A percentile compares a stretch with the other conserved stretches of the same genome.
These are phyloP conservation scores for Papilio protenor DNA, from an alignment of 2,888 invertebrate species.

Conservation along the genomic window DNA sequence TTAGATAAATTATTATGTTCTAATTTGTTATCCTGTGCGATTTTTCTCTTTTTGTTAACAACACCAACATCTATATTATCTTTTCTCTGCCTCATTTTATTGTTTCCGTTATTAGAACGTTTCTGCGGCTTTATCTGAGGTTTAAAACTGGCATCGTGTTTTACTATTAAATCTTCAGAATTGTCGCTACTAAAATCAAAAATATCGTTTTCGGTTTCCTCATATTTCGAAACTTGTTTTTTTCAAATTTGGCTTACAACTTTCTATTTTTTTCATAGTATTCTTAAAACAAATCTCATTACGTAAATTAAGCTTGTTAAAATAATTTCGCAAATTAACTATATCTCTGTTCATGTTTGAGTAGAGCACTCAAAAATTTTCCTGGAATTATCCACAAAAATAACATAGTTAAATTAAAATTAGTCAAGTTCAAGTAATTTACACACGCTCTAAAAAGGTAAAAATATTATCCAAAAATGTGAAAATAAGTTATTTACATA, in stretches of 20 bases:
- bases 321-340: slow-evolving; percentile 64
- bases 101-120: neutral
- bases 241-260: slow-evolving; percentile 49
- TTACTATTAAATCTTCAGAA: slow-evolving; percentile 58
- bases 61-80: slow-evolving; percentile 10
- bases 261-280: slow-evolving; percentile 47
- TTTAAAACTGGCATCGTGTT: slow-evolving; percentile 64
- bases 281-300: slow-evolving; percentile 63
- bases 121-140: slow-evolving; percentile 48
- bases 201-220: slow-evolving; percentile 49
- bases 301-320: slow-evolving; percentile 64
- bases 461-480: no score
- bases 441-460: no score
- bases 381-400: neutral
- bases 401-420: no score
- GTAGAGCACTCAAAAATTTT: neutral
- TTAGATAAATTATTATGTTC: slow-evolving; percentile 1
- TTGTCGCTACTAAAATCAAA: slow-evolving; percentile 56
- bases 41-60: slow-evolving; percentile 14
- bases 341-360: slow-evolving; percentile 64
- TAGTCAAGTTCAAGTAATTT: neutral
- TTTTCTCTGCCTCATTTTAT: slow-evolving; percentile 21
- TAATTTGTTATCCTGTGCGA: slow-evolving; percentile 8
- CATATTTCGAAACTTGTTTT: slow-evolving; percentile 25
- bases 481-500: no score